Evolutionary conservation across 1,140 invertebrate species (phyloP), one percentile per base, ranked within the genome.

Genomic region (Stegodyphus mimosarum): DNA sequence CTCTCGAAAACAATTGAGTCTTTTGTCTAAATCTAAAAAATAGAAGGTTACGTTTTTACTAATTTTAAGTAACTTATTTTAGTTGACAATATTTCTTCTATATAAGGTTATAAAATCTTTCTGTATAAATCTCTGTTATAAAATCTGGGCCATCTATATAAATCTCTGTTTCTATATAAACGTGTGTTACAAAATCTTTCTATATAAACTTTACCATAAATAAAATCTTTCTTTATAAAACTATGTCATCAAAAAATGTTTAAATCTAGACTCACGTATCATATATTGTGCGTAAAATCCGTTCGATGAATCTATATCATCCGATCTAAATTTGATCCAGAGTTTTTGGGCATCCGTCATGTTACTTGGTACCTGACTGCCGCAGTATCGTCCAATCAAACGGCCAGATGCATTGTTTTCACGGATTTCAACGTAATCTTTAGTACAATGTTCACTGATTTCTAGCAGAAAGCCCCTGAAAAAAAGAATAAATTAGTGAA

Each of bases 251-350:
- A 33, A 3, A 15, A 10, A 2, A 60, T 33, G 4, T 2, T 60
- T 11, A 60, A 33, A 33, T 67, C 7, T 67, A 17, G 10, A 88
- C 90, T 91, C 90, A 95, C 94, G 89, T 87, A 95, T 92, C 75
- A 90, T 92, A 89, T 95, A 98, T 85, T 94, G 92, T 2, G 93
- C 94, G 17, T 93, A 88, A 90, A 99, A 98, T 73, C 97, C 97
- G 87, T 91, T 90, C 3, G 91, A 93, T 6, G 93, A 93, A 5
- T 91, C 91, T 5, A 85, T 85, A 17, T 91, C 91, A 88, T 95
- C 93, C 87, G 94, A 95, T 86, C 94, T 93, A 89, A 98, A 98
- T 89, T 95, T 95, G 5, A 98, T 91, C 94, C 95, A 98, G 6
- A 97, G 88, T 55, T 90, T 91, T 15, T 92, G 89, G 1, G 90